These are phyloP conservation scores for Teinopalpus imperialis DNA, from an alignment of 2,888 invertebrate species.

Conservation along the genomic window DNA sequence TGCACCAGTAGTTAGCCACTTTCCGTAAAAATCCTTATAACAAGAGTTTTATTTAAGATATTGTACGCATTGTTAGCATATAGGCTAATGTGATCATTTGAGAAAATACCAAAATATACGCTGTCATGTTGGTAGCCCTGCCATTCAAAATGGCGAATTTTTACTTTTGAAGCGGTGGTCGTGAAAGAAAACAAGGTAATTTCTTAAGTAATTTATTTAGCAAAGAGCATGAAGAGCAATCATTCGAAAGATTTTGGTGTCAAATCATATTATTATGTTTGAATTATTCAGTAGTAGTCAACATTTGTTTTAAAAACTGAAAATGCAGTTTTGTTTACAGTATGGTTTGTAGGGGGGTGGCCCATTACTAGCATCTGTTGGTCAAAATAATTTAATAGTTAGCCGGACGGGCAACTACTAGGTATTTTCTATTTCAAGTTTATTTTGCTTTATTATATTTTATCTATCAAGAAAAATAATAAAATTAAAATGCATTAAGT, in stretches of 20 bases:
- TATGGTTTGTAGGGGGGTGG: too few species aligned
- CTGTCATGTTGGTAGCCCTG: conserved; percentile 13
- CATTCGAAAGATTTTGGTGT: conserved; percentile 17
- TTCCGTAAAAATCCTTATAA: conserved; percentile 6
- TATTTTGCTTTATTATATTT: not conserved
- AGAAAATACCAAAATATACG: conserved; percentile 2
- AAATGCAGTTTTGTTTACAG: too few species aligned
- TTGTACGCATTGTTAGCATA: conserved; percentile 6
- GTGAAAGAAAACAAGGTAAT: too few species aligned
- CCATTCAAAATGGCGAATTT: conserved; percentile 18
- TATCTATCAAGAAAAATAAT: not conserved
- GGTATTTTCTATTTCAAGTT: not conserved
- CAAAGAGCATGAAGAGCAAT: conserved; percentile 7
- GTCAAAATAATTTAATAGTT: conserved; percentile 13
- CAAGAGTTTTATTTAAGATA: conserved; percentile 9
- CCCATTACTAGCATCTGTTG: not conserved
- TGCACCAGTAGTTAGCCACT: conserved; percentile 19
- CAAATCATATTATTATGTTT: conserved; percentile 18
- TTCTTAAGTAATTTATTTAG: conserved; percentile 21
- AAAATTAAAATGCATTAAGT: conserved; percentile 8
- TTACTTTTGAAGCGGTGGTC: conserved; percentile 18
- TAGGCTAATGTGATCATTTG: conserved; percentile 9
- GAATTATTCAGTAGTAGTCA: conserved; percentile 4
- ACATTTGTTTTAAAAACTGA: conserved; percentile 11
- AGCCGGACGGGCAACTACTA: not conserved